A percentile compares a stretch with the other conserved stretches of the same genome.
Evolutionary conservation across 2,113 vertebrate genomes (phyloP).

Genomic region (Centropristis striata): DNA sequence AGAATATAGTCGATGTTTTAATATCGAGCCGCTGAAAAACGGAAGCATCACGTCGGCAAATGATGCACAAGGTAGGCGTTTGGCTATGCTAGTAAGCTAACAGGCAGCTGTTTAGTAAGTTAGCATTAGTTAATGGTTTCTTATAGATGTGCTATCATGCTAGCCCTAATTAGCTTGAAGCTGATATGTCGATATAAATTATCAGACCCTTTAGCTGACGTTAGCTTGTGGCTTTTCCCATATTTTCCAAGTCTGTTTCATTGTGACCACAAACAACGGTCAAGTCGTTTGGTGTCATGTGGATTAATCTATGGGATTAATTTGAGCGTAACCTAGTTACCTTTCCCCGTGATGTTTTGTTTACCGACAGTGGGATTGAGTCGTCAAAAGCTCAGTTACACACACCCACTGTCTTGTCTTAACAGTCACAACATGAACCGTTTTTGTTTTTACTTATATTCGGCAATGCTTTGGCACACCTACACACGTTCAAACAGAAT

Average conservation of each 20-base stretch:
- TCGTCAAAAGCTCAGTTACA: background rate
- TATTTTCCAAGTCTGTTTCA: too few relatives aligned
- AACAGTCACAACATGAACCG: background rate
- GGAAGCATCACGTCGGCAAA: background rate
- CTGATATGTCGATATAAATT: background rate
- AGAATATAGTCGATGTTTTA: background rate
- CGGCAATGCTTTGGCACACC: background rate
- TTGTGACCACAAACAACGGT: too few relatives aligned
- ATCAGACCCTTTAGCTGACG: background rate
- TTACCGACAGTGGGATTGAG: background rate
- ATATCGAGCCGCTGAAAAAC: background rate
- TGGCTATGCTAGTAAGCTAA: background rate
- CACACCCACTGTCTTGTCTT: background rate
- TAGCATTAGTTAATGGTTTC: background rate
- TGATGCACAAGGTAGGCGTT: conserved; percentile 32
- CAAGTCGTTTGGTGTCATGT: background rate
- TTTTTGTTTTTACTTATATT: background rate
- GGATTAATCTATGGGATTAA: background rate
- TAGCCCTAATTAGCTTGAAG: conserved; percentile 39
- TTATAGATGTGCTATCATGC: background rate
- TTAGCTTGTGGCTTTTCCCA: too few relatives aligned
- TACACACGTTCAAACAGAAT: background rate
- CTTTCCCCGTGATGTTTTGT: background rate
- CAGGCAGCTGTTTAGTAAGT: background rate
- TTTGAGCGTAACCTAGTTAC: background rate